Conservation (phyloP, 2,888 invertebrate species). For the Campopleginae sp. region DNA sequence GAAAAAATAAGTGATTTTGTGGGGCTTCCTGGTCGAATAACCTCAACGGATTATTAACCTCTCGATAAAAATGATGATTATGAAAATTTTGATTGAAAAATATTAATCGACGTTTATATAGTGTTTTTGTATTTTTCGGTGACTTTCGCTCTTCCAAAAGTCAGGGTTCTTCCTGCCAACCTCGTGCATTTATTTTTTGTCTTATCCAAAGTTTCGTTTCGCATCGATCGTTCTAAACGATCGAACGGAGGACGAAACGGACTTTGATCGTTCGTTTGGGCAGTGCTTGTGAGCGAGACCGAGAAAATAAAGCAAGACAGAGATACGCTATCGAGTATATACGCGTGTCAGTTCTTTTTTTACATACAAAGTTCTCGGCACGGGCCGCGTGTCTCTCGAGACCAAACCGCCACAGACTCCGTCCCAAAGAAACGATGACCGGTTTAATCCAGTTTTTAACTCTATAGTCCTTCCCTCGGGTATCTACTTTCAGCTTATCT, state of each 20-base stretch:
- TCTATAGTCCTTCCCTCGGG: conserved; percentile 31
- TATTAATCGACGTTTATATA: not conserved
- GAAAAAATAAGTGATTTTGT: not conserved
- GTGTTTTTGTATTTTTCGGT: not conserved
- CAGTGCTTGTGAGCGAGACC: not conserved
- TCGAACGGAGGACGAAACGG: conserved; percentile 31
- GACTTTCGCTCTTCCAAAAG: conserved; percentile 27
- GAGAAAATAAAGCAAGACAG: not conserved
- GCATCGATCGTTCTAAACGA: conserved; percentile 32
- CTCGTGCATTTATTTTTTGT: conserved; percentile 6
- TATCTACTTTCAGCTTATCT: conserved; percentile 60
- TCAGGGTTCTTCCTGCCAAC: not conserved
- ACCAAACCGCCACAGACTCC: conserved; percentile 10
- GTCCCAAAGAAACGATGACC: conserved; percentile 47
- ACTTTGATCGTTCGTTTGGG: conserved; percentile 50
- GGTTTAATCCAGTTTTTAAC: conserved; percentile 61
- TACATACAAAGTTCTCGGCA: conserved; percentile 48
- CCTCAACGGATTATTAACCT: not conserved
- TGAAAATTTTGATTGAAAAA: not conserved
- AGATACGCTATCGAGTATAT: conserved; percentile 6
- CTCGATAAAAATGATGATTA: not conserved
- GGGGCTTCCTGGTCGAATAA: not conserved
- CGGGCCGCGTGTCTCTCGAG: conserved; percentile 29
- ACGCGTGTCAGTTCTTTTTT: conserved; percentile 32
- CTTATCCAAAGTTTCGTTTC: conserved; percentile 14